Evolutionary conservation across 1,140 invertebrate species (phyloP).

Genomic region (Tetranychus cinnabarinus): DNA sequence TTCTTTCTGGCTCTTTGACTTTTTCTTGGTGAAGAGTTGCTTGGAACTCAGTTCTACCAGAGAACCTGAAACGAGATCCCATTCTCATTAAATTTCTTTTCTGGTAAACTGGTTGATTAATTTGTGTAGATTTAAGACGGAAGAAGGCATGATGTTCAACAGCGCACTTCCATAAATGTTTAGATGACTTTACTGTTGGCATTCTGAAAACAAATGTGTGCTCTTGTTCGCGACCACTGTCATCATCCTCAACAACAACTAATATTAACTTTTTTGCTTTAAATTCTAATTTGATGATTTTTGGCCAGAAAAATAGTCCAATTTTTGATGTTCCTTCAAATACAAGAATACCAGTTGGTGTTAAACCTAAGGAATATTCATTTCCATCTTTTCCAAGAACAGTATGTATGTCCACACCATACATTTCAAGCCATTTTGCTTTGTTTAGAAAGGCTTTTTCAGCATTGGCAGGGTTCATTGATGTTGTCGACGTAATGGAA

Average conservation of each 20-base stretch:
- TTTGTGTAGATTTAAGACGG: constrained; percentile 32
- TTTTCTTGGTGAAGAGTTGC: constrained; percentile 57
- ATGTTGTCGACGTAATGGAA: not conserved
- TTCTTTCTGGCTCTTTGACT: constrained; percentile 71
- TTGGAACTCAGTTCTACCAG: constrained; percentile 79
- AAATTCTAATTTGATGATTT: constrained; percentile 84
- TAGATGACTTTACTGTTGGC: constrained; percentile 44
- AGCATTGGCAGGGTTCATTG: constrained; percentile 31
- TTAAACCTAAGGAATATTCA: constrained; percentile 85
- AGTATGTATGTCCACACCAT: constrained; percentile 52
- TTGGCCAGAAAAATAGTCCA: constrained; percentile 95
- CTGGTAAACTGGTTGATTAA: constrained; percentile 18
- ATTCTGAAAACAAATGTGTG: constrained; percentile 65
- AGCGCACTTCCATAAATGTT: constrained; percentile 95
- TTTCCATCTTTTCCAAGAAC: constrained; percentile 76
- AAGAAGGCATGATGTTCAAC: constrained; percentile 97
- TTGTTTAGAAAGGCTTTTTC: constrained; percentile 51
- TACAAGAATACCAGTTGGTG: constrained; percentile 87
- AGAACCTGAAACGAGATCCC: constrained; percentile 27
- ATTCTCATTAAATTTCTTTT: constrained; percentile 24
- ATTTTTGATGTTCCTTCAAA: constrained; percentile 87
- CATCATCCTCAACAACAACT: constrained; percentile 86
- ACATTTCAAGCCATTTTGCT: constrained; percentile 59
- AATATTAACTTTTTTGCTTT: constrained; percentile 86
- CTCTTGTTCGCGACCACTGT: constrained; percentile 70